These are phyloP conservation scores for Synergus japonicus DNA, from an alignment of 2,888 invertebrate genomes.

Conservation along the genomic window DNA sequence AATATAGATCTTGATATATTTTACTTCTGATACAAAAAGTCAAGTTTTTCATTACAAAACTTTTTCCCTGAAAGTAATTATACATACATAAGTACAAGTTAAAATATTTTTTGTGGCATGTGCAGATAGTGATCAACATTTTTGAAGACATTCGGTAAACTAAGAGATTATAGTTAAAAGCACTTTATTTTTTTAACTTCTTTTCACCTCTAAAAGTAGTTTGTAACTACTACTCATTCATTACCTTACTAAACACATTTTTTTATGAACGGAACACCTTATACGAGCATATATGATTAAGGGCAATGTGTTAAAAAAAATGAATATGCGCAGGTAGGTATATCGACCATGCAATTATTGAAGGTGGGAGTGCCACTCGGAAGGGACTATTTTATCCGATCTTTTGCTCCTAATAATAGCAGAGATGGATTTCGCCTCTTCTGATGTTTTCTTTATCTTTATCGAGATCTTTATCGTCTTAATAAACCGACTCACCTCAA, in stretches of 20 bases:
- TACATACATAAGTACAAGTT: not conserved
- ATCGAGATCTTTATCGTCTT: slow-evolving; percentile 14
- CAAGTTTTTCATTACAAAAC: not conserved
- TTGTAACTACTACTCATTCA: not conserved
- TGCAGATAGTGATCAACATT: not conserved
- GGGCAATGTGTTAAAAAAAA: not conserved
- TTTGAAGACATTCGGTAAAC: not conserved
- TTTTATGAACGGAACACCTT: not conserved
- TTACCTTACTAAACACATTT: not conserved
- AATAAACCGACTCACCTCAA: not conserved
- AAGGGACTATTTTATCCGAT: slow-evolving; percentile 8
- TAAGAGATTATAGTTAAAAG: not conserved
- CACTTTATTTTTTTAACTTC: not conserved
- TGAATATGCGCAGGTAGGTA: not conserved
- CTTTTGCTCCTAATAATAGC: not conserved
- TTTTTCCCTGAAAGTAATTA: not conserved
- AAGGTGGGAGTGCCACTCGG: slow-evolving; percentile 10
- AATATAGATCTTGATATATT: not conserved
- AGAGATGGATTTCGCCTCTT: slow-evolving; percentile 9
- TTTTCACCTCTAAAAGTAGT: not conserved
- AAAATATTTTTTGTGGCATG: not conserved
- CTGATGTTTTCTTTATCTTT: not conserved
- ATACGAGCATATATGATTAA: not conserved
- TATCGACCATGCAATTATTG: slow-evolving; percentile 22
- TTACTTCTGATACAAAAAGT: not conserved